phyloP scores from a whole-genome alignment of 37 sponge, comb jelly and placozoan species.

The Geodia barretti region DNA sequence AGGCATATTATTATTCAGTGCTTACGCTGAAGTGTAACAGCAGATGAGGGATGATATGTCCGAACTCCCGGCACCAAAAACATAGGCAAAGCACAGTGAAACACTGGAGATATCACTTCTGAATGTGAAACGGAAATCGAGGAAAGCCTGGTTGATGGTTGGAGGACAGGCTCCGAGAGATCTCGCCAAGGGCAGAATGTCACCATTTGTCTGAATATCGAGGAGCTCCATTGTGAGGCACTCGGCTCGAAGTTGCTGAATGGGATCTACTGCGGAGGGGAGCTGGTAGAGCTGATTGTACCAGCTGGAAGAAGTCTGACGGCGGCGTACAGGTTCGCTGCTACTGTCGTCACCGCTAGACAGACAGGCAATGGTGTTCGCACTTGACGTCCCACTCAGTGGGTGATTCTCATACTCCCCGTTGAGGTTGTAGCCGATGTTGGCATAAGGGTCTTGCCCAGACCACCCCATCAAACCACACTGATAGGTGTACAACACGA shows the following conservation, averaged over 20 bases:
- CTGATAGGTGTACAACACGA: constrained; percentile 72
- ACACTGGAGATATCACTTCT: neutral
- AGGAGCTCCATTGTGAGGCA: constrained; percentile 9
- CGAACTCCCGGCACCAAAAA: neutral
- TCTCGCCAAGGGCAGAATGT: neutral
- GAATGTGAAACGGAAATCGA: neutral
- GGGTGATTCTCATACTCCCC: constrained; percentile 44
- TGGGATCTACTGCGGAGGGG: neutral
- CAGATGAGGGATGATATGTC: neutral
- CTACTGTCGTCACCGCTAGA: neutral
- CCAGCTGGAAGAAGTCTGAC: constrained; percentile 5
- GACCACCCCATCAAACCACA: constrained; percentile 67
- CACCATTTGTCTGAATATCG: neutral
- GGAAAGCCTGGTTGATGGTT: neutral
- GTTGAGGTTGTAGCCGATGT: constrained; percentile 49
- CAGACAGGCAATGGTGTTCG: constrained; percentile 4
- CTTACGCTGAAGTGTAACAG: neutral
- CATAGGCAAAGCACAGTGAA: neutral
- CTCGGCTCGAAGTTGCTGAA: neutral
- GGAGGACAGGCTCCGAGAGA: neutral
- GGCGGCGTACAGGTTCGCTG: neutral
- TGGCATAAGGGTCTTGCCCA: constrained; percentile 15
- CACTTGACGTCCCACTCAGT: constrained; percentile 4
- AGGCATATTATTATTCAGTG: too few species aligned
- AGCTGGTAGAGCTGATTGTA: constrained; percentile 27